Evolutionary conservation across 2,888 invertebrate genomes (phyloP).

Genomic region (Acrobasis repandana): DNA sequence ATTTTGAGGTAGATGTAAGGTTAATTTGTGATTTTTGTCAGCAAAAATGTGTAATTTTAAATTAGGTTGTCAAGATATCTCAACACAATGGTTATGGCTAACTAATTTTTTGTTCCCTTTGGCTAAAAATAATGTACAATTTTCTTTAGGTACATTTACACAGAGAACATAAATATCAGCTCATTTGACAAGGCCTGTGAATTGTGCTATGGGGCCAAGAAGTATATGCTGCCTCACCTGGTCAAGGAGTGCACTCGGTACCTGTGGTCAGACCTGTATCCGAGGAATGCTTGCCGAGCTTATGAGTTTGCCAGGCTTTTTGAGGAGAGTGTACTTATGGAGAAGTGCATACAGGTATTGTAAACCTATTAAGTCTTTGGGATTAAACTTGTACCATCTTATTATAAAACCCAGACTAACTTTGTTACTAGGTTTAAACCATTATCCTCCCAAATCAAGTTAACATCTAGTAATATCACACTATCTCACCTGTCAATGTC

Average conservation of each 20-base stretch:
- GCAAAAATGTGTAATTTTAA: too few species aligned
- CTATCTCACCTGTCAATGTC: too few species aligned
- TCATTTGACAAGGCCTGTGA: constrained; percentile 95
- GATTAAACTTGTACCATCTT: neutral
- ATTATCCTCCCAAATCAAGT: too few species aligned
- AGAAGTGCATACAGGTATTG: constrained; percentile 88
- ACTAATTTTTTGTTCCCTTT: too few species aligned
- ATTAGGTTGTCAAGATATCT: too few species aligned
- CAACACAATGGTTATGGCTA: too few species aligned
- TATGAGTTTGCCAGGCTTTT: constrained; percentile 94
- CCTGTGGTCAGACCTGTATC: constrained; percentile 91
- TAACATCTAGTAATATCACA: too few species aligned
- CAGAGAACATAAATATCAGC: constrained; percentile 89
- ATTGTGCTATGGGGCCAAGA: constrained; percentile 93
- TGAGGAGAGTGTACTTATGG: constrained; percentile 91
- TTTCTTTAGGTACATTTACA: constrained; percentile 89
- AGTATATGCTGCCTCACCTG: constrained; percentile 92
- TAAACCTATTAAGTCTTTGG: neutral
- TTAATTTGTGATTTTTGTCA: too few species aligned
- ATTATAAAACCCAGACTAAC: too few species aligned
- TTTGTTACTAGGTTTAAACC: too few species aligned
- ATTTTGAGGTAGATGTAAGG: too few species aligned
- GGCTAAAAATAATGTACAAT: too few species aligned
- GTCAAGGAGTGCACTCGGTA: constrained; percentile 92
- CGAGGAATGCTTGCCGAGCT: constrained; percentile 91